Evolutionary conservation across 2,888 invertebrate species (phyloP).

Genomic region (Cepaea hortensis): DNA sequence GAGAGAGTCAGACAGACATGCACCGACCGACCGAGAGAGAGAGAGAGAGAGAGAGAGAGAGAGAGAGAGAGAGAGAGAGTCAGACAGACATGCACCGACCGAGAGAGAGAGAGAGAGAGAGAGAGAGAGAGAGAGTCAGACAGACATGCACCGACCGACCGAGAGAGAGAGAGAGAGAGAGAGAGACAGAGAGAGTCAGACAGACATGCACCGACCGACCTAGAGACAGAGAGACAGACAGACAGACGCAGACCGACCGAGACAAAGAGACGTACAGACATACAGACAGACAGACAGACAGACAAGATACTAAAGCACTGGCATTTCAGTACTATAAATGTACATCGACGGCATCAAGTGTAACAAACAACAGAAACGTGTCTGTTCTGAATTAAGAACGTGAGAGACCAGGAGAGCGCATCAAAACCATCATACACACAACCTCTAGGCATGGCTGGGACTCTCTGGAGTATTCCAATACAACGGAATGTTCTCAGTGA

Average conservation of each 20-base stretch:
- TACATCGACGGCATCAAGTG: no score
- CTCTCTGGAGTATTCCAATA: no score
- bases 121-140: conserved; percentile 1
- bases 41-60: neutral
- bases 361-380: no score
- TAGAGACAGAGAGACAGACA: neutral
- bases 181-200: no score
- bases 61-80: neutral
- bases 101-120: conserved; percentile 29
- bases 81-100: no score
- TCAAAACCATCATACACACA: no score
- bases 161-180: neutral
- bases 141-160: neutral
- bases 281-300: conserved; percentile 3
- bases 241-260: neutral
- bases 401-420: no score
- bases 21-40: neutral
- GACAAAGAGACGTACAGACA: neutral
- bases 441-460: no score
- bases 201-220: neutral
- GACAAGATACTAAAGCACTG: neutral
- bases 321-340: no score
- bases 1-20: neutral
- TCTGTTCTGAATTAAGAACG: no score
- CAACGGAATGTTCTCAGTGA: no score